These are phyloP conservation scores for Grapholita molesta DNA, from an alignment of 1,140 invertebrate genomes.

Conservation along the genomic window DNA sequence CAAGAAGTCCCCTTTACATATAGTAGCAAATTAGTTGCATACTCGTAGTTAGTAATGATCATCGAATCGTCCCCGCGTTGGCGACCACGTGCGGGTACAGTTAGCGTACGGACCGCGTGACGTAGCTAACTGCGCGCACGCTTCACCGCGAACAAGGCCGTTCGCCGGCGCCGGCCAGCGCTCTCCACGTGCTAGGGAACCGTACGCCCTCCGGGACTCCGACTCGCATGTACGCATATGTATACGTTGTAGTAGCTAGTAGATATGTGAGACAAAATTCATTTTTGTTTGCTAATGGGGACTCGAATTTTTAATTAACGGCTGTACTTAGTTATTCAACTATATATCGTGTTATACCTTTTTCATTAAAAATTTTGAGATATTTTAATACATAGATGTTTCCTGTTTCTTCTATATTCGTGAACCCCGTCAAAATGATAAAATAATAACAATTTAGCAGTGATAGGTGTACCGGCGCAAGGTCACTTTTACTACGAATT, in stretches of 20 bases:
- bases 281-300: not conserved
- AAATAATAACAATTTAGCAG: too few relatives aligned
- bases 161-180: constrained; percentile 20
- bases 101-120: constrained; percentile 18
- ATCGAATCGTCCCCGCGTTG: constrained; percentile 2
- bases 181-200: constrained; percentile 5
- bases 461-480: too few relatives aligned
- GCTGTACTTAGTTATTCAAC: not conserved
- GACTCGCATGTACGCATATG: not conserved
- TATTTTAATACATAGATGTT: too few relatives aligned
- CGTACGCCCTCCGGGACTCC: constrained; percentile 5
- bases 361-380: too few relatives aligned
- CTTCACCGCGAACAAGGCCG: constrained; percentile 30
- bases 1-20: not conserved
- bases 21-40: constrained; percentile 12
- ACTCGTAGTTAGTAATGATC: constrained; percentile 15
- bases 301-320: not conserved
- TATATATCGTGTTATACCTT: too few relatives aligned
- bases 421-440: too few relatives aligned
- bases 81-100: constrained; percentile 27
- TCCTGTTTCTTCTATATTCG: too few relatives aligned
- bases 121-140: constrained; percentile 25
- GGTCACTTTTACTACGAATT: too few relatives aligned
- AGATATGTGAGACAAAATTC: not conserved
- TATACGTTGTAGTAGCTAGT: not conserved